These are phyloP conservation scores for Tenodera sinensis DNA, from an alignment of 2,888 invertebrate species.

Conservation along the genomic window DNA sequence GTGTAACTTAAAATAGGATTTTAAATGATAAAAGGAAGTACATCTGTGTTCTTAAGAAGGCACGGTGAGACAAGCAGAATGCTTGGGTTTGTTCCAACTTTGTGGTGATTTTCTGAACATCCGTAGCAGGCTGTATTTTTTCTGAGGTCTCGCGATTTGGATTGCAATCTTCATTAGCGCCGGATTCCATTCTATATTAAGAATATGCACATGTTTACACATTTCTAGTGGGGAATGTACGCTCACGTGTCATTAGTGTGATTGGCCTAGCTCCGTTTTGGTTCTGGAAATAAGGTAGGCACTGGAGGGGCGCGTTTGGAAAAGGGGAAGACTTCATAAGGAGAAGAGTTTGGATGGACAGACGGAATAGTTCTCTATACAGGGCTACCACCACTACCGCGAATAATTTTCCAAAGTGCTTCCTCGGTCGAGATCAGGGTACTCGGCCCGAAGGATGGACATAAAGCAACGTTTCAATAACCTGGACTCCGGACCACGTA, in stretches of 20 bases:
- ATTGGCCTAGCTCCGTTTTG: slow-evolving; percentile 18
- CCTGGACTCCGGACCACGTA: not conserved
- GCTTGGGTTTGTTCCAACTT: too few relatives aligned
- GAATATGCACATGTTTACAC: not conserved
- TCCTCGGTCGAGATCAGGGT: slow-evolving; percentile 3
- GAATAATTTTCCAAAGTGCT: slow-evolving; percentile 31
- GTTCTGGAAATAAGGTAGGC: not conserved
- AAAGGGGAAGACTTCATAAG: not conserved
- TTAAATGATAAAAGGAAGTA: too few relatives aligned
- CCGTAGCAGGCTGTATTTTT: not conserved
- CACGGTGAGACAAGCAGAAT: too few relatives aligned
- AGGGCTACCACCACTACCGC: not conserved
- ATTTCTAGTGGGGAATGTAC: slow-evolving; percentile 6
- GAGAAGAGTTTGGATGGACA: slow-evolving; percentile 7
- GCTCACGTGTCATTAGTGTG: slow-evolving; percentile 24
- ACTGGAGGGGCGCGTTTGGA: not conserved
- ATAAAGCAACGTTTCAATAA: not conserved
- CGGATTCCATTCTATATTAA: not conserved
- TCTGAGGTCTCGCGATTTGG: not conserved
- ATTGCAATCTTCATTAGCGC: not conserved
- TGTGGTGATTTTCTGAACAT: too few relatives aligned
- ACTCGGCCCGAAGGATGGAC: not conserved
- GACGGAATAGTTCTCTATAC: slow-evolving; percentile 3
- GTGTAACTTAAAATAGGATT: too few relatives aligned
- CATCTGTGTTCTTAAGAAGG: too few relatives aligned